Conservation (phyloP, 2,888 invertebrate genomes). For the Xylota sylvarum region DNA sequence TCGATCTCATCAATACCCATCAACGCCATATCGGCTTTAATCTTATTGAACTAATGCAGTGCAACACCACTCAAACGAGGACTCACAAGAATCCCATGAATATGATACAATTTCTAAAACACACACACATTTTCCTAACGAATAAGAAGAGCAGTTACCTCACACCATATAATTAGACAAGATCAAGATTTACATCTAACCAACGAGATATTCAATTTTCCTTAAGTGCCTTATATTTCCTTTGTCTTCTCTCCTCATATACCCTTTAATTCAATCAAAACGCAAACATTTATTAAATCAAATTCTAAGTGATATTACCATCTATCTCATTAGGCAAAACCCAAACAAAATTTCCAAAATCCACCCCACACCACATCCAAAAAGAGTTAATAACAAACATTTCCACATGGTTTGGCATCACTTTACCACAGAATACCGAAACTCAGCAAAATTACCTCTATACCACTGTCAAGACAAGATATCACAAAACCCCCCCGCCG, state of each 20-base stretch:
- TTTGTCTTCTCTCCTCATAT: neutral
- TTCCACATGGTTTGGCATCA: constrained; percentile 40
- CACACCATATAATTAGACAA: too few relatives aligned
- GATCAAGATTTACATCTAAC: neutral
- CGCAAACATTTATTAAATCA: constrained; percentile 2
- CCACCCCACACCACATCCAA: neutral
- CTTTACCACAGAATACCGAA: constrained; percentile 11
- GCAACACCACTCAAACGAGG: too few relatives aligned
- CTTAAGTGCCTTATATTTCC: neutral
- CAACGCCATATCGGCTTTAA: too few relatives aligned
- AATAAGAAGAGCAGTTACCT: too few relatives aligned
- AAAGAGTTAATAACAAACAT: constrained; percentile 8
- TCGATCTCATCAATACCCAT: too few relatives aligned
- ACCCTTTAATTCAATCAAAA: neutral
- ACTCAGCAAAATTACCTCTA: constrained; percentile 40
- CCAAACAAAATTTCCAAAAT: neutral
- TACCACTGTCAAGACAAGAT: constrained; percentile 12
- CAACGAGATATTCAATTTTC: neutral
- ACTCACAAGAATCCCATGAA: too few relatives aligned
- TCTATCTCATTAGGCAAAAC: constrained; percentile 23
- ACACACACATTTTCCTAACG: too few relatives aligned
- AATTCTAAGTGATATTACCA: constrained; percentile 20
- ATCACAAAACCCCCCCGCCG: constrained; percentile 5
- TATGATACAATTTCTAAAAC: too few relatives aligned
- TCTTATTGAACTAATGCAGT: too few relatives aligned